A percentile compares a stretch with the other conserved stretches of the same genome.
These are phyloP conservation scores for Gambusia yucatana DNA, from an alignment of 2,797 vertebrate species.

Conservation along the genomic window DNA sequence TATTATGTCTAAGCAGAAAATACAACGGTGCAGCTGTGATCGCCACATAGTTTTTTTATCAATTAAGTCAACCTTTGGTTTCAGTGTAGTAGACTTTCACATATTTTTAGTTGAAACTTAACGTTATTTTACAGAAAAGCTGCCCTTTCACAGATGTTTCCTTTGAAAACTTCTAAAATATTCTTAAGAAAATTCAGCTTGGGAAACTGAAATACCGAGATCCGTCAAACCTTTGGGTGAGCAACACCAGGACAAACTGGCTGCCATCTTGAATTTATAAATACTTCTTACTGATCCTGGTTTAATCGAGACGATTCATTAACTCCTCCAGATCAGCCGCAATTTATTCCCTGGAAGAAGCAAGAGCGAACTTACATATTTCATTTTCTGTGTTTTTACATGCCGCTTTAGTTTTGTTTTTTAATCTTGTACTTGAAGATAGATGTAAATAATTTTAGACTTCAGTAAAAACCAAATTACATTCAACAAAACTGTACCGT, in stretches of 20 bases:
- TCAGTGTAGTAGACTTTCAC: neutral
- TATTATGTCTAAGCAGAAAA: neutral
- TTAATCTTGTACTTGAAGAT: neutral
- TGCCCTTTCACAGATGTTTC: neutral
- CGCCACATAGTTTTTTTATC: neutral
- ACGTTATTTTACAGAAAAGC: neutral
- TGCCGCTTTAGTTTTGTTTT: neutral
- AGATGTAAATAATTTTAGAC: neutral
- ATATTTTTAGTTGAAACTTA: neutral
- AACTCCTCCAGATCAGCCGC: neutral
- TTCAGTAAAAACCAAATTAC: neutral
- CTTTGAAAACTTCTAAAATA: neutral
- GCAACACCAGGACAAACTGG: neutral
- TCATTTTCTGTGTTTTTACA: neutral
- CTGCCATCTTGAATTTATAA: neutral
- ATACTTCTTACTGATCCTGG: neutral
- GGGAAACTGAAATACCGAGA: neutral
- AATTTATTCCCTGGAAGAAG: neutral
- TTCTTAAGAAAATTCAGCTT: neutral
- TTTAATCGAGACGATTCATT: neutral
- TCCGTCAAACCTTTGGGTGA: neutral
- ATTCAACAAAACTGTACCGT: neutral
- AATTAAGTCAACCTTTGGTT: neutral
- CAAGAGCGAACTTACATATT: neutral
- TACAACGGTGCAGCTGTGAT: neutral